Base-by-base conservation (phyloP, 1,140 invertebrate species). In the Panulirus ornatus region DNA sequence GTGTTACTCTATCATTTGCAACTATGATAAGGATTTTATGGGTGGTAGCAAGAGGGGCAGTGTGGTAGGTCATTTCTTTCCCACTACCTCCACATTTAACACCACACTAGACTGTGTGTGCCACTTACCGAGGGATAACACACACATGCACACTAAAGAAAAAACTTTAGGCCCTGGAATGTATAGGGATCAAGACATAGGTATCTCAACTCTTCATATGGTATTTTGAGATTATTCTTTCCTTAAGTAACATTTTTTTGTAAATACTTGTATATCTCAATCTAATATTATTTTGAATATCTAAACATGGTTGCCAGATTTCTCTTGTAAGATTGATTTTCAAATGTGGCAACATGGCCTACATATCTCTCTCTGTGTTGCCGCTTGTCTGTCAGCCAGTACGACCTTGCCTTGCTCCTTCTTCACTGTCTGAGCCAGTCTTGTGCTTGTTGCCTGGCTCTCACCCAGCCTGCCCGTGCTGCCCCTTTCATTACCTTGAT, bases 301-400 rank as follows among this genome's bases (percentile, higher is more conserved):
- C 70, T 89, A 75, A 89, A 89, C 88, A 89, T 89, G 88, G 88
- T 89, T 89, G 88, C 88, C 88, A 89, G 88, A 89, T 89, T 89
- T 89, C 88, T 82, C 79, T 89, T 71, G 79, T 89, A 89, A 89
- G 88, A 89, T 70, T 89, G 88, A 82, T 83, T 89, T 83, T 89
- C 79, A 89, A 89, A 89, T 51, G 88, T 89, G 88, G 88, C 88
- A 89, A 89, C 88, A 89, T 89, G 88, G 88, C 88, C 88, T 89
- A 89, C 81, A 89, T 89, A 89, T 89, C 88, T 89, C 86, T 88
- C 88, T 89, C 88, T 82, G 88, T 89, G 88, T 89, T 89, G 88
- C 88, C 88, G 88, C 88, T 89, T 89, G 88, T 89, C 88, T 89
- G 88, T 89, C 88, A 89, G 78, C 79, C 88, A 82, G 88, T 89